Conservation (phyloP, 2,113 vertebrate genomes). For the Cheilinus undulatus region DNA sequence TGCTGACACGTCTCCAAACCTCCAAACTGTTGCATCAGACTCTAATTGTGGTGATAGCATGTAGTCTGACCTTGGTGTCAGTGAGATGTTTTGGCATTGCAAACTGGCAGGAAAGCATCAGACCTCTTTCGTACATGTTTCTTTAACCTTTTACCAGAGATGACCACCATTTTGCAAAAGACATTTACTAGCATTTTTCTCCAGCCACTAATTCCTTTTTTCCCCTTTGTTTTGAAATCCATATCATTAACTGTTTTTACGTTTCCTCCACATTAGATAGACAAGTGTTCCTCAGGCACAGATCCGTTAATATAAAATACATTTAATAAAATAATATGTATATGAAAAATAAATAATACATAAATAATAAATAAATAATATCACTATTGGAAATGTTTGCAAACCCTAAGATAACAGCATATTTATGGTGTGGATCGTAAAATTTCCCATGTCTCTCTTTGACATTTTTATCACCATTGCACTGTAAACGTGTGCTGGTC, state of each 20-base stretch:
- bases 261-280: no score
- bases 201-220: background rate
- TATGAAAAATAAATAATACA: no score
- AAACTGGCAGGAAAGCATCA: background rate
- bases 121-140: background rate
- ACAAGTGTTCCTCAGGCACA: background rate
- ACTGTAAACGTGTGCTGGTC: background rate
- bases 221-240: background rate
- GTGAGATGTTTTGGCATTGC: background rate
- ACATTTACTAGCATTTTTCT: background rate
- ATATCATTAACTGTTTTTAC: background rate
- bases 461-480: background rate
- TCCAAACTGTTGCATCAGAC: no score
- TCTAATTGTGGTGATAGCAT: no score
- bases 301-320: background rate
- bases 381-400: background rate
- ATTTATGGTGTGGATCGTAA: background rate
- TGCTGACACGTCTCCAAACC: no score
- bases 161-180: background rate
- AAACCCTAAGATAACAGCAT: background rate
- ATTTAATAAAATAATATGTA: no score
- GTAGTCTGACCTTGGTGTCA: no score
- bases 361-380: no score
- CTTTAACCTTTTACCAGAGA: background rate
- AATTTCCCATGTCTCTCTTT: background rate